Percentiles rank a stretch among this genome's conserved stretches.
phyloP scores from a whole-genome alignment of 1,140 invertebrate genomes.

The Scaptomyza graminum region DNA sequence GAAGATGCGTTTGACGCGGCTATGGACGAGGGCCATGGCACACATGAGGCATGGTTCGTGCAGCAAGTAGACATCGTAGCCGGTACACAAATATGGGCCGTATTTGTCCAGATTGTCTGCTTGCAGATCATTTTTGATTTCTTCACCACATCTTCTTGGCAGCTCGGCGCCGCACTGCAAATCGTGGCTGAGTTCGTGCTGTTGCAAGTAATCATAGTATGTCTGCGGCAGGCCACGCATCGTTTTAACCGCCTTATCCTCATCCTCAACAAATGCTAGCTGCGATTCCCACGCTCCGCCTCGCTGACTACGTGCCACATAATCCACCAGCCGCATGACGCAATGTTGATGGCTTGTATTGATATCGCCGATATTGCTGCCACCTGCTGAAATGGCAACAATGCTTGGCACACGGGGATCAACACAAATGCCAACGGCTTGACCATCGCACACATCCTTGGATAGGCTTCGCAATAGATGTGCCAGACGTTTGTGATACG shows the following conservation, averaged over 20 bases:
- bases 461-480: conserved; percentile 49
- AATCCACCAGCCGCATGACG: conserved; percentile 93
- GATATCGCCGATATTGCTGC: conserved; percentile 55
- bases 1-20: conserved; percentile 92
- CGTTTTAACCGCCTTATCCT: conserved; percentile 15
- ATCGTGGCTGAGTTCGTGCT: conserved; percentile 33
- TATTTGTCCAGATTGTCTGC: conserved; percentile 82
- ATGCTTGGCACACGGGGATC: conserved; percentile 87
- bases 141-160: conserved; percentile 20
- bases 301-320: conserved; percentile 91
- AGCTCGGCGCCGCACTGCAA: conserved; percentile 66
- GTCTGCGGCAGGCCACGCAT: conserved; percentile 54
- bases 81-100: conserved; percentile 94
- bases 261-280: conserved; percentile 41
- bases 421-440: conserved; percentile 87
- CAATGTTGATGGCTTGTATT: conserved; percentile 93
- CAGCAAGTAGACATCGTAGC: conserved; percentile 93
- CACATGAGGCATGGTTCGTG: conserved; percentile 97
- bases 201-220: conserved; percentile 60
- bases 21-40: conserved; percentile 96
- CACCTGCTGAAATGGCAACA: conserved; percentile 86
- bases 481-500: conserved; percentile 87
- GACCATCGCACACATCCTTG: conserved; percentile 64
- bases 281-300: conserved; percentile 88
- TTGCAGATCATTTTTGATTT: conserved; percentile 43